Conservation (phyloP, 2,113 vertebrate genomes). For the Amphilophus citrinellus region DNA sequence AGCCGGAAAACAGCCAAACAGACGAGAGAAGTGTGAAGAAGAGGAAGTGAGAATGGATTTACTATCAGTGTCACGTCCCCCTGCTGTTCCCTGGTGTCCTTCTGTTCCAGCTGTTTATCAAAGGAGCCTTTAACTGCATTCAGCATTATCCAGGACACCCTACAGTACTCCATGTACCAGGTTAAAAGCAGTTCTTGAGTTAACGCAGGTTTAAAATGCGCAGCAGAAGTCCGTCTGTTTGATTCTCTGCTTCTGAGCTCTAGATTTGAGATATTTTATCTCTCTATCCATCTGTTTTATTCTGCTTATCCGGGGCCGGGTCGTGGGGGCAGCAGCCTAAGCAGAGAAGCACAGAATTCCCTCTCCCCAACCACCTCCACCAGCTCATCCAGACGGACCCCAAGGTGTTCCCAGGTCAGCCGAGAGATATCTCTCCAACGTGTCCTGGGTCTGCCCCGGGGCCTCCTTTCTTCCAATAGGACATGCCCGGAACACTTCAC, state of each 20-base stretch:
- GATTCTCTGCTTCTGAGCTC: not conserved
- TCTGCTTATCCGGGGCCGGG: no score
- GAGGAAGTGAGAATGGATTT: conserved; percentile 54
- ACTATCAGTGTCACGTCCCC: conserved; percentile 39
- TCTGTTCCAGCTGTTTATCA: conserved; percentile 11
- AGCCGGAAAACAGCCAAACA: conserved; percentile 40
- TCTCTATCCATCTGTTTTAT: no score
- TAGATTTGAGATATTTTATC: not conserved
- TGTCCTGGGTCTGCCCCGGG: no score
- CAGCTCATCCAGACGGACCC: no score
- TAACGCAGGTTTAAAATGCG: not conserved
- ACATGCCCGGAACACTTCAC: no score
- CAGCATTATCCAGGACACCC: not conserved
- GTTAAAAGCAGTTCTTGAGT: not conserved
- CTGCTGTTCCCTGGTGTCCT: conserved; percentile 19
- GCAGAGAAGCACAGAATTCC: no score
- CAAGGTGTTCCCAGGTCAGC: no score
- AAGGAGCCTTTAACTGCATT: not conserved
- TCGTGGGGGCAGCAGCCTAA: no score
- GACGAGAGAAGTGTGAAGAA: conserved; percentile 28
- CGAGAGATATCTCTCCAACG: no score
- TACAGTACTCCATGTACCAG: not conserved
- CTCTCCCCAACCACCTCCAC: no score
- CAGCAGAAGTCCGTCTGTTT: not conserved
- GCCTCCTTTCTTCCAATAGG: no score